Evolutionary conservation across 2,113 vertebrate species (phyloP).

Genomic region (Leptosomus discolor): DNA sequence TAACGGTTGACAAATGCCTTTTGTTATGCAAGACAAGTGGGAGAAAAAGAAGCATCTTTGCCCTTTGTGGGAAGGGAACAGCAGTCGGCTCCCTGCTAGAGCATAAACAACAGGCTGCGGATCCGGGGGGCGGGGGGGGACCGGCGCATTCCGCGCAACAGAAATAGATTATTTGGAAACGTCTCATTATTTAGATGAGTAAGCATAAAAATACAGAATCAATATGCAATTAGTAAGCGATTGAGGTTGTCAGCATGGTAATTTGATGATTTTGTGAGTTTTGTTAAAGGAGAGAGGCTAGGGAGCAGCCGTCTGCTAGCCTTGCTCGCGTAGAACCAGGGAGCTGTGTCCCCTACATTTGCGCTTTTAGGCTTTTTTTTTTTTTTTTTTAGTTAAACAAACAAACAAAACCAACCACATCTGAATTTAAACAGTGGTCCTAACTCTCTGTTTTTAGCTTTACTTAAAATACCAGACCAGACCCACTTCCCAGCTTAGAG

Average conservation of each 20-base stretch:
- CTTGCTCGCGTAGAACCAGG: not conserved
- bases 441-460: not conserved
- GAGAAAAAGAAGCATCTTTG: slow-evolving; percentile 44
- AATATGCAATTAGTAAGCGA: not conserved
- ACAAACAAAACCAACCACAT: not conserved
- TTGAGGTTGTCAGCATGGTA: not conserved
- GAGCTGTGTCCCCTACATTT: not conserved
- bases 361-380: too few relatives aligned
- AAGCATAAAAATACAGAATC: not conserved
- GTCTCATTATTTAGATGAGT: not conserved
- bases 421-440: not conserved
- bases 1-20: slow-evolving; percentile 45
- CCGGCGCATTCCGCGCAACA: not conserved
- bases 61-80: slow-evolving; percentile 25
- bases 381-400: not conserved
- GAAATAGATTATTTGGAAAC: not conserved
- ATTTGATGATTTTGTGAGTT: not conserved
- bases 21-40: slow-evolving; percentile 55
- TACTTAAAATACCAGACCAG: not conserved
- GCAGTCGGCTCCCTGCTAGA: not conserved
- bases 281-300: not conserved
- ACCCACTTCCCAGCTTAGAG: not conserved
- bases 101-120: slow-evolving; percentile 16
- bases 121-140: not conserved
- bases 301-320: not conserved